A percentile compares a stretch with the other conserved stretches of the same genome.
Evolutionary conservation across 2,797 vertebrate genomes (phyloP).

Genomic region (Sebastes trivittatus): DNA sequence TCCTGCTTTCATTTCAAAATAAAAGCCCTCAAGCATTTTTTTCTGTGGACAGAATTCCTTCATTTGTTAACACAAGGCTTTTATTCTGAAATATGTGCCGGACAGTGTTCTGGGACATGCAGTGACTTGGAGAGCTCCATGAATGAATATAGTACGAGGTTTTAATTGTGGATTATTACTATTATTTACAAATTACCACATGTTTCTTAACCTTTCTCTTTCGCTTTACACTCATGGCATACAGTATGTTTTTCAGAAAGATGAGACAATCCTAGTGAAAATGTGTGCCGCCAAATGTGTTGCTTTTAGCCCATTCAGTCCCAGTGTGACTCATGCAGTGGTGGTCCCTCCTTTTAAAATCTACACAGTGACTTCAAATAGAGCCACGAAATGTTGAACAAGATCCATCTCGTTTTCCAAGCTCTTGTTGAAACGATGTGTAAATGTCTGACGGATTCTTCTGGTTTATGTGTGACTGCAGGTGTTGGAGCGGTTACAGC

Average conservation of each 20-base stretch:
- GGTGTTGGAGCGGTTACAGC: constrained; percentile 94
- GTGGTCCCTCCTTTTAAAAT: not conserved
- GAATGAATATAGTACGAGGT: too few species aligned
- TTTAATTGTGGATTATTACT: too few species aligned
- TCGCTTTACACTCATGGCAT: too few species aligned
- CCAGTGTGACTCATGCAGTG: not conserved
- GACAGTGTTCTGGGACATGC: too few species aligned
- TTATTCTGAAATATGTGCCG: too few species aligned
- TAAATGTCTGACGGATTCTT: not conserved
- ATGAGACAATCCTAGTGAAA: not conserved
- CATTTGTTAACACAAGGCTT: too few species aligned
- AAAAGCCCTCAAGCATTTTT: too few species aligned
- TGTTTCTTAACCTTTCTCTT: too few species aligned
- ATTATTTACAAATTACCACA: too few species aligned
- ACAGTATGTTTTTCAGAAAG: not conserved
- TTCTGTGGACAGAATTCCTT: too few species aligned
- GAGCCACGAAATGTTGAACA: not conserved
- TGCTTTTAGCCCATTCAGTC: not conserved
- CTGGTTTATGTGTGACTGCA: constrained; percentile 64
- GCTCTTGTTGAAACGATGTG: not conserved
- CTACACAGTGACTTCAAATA: not conserved
- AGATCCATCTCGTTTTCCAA: not conserved
- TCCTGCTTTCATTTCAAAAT: too few species aligned
- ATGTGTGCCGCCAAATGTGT: not conserved
- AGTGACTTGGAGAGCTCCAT: too few species aligned